Percentiles rank a stretch among this genome's conserved stretches.
phyloP scores from a whole-genome alignment of 2,888 invertebrate species.

The Torymus tubicola region DNA sequence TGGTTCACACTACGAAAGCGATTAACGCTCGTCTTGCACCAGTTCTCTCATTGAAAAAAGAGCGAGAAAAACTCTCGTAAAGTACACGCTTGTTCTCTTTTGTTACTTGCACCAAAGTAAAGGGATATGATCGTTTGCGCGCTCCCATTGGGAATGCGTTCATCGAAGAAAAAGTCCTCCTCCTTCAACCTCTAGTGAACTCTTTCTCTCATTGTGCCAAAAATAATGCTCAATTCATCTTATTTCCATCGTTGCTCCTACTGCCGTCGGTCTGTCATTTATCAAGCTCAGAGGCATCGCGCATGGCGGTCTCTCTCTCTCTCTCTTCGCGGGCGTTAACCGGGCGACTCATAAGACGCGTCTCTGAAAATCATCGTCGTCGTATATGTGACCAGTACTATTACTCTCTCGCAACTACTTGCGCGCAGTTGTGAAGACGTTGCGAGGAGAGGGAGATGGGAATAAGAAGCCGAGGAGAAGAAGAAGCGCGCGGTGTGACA shows the following conservation, averaged over 20 bases:
- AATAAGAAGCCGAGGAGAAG: constrained; percentile 51
- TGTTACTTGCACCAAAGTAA: no score
- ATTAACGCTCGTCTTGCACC: constrained; percentile 28
- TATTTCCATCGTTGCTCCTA: constrained; percentile 23
- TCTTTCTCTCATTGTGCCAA: constrained; percentile 51
- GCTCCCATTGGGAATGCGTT: no score
- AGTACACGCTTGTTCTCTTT: constrained; percentile 4
- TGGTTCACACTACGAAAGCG: constrained; percentile 37
- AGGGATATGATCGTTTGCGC: no score
- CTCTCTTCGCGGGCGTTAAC: constrained; percentile 37
- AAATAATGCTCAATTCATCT: constrained; percentile 54
- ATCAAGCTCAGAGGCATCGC: constrained; percentile 45
- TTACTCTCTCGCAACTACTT: constrained; percentile 5
- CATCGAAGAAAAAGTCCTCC: no score
- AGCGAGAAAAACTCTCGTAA: constrained; percentile 12
- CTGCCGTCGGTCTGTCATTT: constrained; percentile 33
- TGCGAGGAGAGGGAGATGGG: constrained; percentile 18
- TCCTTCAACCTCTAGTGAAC: background rate
- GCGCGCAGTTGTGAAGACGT: background rate
- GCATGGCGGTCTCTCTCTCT: background rate
- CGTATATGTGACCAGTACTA: background rate
- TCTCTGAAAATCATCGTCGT: constrained; percentile 43
- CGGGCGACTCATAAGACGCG: constrained; percentile 17
- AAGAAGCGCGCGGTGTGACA: constrained; percentile 65
- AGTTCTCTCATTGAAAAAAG: background rate